These are phyloP conservation scores for Brachionus rubens DNA, from an alignment of 1,140 invertebrate genomes.

Conservation along the genomic window DNA sequence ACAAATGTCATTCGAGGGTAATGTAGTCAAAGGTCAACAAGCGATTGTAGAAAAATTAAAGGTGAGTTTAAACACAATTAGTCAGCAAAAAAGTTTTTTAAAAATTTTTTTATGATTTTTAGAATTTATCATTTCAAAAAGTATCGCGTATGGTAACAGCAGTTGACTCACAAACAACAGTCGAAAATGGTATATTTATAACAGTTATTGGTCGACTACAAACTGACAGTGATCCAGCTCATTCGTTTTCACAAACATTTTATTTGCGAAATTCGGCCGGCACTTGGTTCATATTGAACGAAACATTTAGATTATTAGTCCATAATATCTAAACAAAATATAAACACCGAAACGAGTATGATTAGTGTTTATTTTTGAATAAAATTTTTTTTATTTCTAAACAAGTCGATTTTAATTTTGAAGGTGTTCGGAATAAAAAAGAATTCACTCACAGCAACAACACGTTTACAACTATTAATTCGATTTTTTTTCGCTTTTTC, in stretches of 20 bases:
- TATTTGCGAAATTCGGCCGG: background rate
- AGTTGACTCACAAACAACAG: slow-evolving; percentile 31
- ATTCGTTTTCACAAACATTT: slow-evolving; percentile 44
- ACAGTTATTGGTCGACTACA: slow-evolving; percentile 36
- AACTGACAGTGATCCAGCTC: slow-evolving; percentile 46
- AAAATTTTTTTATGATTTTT: background rate
- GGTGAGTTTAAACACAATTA: background rate
- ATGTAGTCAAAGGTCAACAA: slow-evolving; percentile 18
- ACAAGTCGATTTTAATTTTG: background rate
- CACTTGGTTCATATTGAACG: slow-evolving; percentile 47
- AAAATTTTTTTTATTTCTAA: background rate
- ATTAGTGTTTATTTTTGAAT: no score
- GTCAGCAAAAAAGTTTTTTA: background rate
- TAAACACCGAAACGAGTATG: no score
- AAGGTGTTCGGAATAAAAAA: background rate
- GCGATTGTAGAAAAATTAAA: slow-evolving; percentile 46
- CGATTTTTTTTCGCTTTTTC: slow-evolving; percentile 5
- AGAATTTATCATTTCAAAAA: slow-evolving; percentile 46
- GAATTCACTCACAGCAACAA: no score
- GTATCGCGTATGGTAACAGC: slow-evolving; percentile 16
- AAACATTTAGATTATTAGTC: slow-evolving; percentile 29
- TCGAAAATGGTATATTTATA: slow-evolving; percentile 46
- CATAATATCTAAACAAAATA: slow-evolving; percentile 44
- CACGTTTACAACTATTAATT: slow-evolving; percentile 5
- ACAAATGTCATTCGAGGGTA: slow-evolving; percentile 39